Base-by-base conservation (phyloP, 1,140 invertebrate genomes). In the Saccostrea cuccullata region DNA sequence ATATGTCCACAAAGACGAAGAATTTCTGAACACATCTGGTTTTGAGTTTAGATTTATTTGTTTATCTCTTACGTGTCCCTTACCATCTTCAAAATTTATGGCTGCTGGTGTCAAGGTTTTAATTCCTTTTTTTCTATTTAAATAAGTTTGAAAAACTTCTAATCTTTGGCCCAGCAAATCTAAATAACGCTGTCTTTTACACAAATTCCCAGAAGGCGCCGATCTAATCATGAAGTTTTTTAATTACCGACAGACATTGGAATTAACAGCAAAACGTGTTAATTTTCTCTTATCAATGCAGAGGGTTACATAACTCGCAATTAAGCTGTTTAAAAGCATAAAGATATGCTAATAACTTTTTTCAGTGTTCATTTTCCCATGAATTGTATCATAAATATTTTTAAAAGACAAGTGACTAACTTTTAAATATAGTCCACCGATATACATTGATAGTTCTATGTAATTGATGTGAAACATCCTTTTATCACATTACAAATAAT, bases 401-500 rank as follows among this genome's bases (percentile, higher is more conserved):
- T 36, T 17, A 30, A 77, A 77, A 77, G 15, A 36, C 70, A 30
- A 15, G 70, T 77, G 70, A 77, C 70, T 77, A 77, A 30, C 70
- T 77, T 77, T 30, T 77, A 77, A 77, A 77, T 77, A 77, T 30
- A 77, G 26, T 77, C 70, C 70, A 77, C 30, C 70, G 13, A 77
- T 36, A 30, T 30, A 30, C 26, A 17, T 36, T 77, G 70, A 30
- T 77, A 77, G 70, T 3, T 77, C 26, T 77, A 15, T 15, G 23
- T 77, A 77, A 77, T 77, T 77, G 26, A 36, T 77, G 70, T 26
- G 70, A 77, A 36, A 77, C 70, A 77, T 77, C 70, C 30, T 36
- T 77, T 77, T 77, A 77, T 77, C 70, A 26, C 15, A 30, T 77
- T 77, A 77, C 70, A 77, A 77, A 30, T 77, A 77, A 77, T 30